Base-by-base conservation (phyloP, 2,113 vertebrate genomes). In the Ceyx cyanopectus region DNA sequence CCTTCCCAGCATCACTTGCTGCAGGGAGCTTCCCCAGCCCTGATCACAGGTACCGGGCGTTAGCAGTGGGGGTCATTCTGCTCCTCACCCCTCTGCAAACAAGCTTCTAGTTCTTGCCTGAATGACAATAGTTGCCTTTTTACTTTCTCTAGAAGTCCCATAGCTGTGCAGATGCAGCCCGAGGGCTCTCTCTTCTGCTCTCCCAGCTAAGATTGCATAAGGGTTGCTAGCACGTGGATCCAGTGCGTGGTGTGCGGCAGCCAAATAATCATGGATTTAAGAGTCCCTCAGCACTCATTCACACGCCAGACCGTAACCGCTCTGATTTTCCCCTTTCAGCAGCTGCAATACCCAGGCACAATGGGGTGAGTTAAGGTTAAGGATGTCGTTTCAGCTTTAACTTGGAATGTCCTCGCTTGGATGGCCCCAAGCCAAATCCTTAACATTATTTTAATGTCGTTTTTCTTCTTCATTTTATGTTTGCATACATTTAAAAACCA, bases 301-400 rank as follows among this genome's bases (percentile, higher is more conserved):
- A 96, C 94, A 96, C 91, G 91, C 95, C 91, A 94, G 96, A 96
- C 95, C 89, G 53, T 96, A 96, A 96, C 94, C 79, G 92, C 94
- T 95, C 95, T 95, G 91, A 96, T 96, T 96, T 96, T 95, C 96
- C 96, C 95, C 91, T 96, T 96, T 96, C 94, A 96, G 96, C 96
- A 96, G 94, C 96, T 96, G 92, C 96, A 96, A 93, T 96, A 96
- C 94, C 94, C 94, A 95, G 92, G 95, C 95, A 96, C 94, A 96
- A 96, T 96, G 95, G 95, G 96, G 94, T 96, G 96, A 96, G 94
- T 96, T 96, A 96, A 96, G 96, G 96, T 96, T 96, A 96, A 96
- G 94, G 95, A 94, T 95, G 94, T 96, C 96, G 45, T 95, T 95
- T 96, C 93, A 85, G 96, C 86, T 94, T 91, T 93, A 80, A 94